Conservation (phyloP, 1,140 invertebrate genomes). For the Aphelenchoides fujianensis region DNA sequence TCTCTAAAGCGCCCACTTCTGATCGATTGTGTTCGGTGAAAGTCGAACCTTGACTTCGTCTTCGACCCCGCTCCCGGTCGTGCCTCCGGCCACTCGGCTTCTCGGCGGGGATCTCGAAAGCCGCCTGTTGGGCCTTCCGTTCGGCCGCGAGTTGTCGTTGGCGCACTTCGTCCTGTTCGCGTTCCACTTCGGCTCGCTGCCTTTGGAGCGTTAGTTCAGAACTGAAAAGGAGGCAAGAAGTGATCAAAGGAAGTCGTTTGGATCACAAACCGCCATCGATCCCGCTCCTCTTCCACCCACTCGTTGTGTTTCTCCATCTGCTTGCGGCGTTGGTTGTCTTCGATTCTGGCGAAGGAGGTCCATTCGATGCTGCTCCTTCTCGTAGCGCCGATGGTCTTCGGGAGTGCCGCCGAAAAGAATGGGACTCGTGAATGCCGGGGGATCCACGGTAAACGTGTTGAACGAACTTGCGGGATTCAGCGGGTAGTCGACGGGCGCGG, state of each 20-base stretch:
- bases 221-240: background rate
- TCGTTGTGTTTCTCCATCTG: slow-evolving; percentile 48
- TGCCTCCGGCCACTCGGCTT: background rate
- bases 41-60: slow-evolving; percentile 20
- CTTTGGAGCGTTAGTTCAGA: slow-evolving; percentile 25
- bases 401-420: background rate
- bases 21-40: background rate
- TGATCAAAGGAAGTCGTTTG: slow-evolving; percentile 11
- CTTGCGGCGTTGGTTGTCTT: slow-evolving; percentile 47
- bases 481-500: background rate
- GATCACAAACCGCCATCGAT: slow-evolving; percentile 46
- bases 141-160: slow-evolving; percentile 33
- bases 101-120: slow-evolving; percentile 24
- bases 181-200: slow-evolving; percentile 35
- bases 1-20: background rate
- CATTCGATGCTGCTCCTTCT: slow-evolving; percentile 45
- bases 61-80: slow-evolving; percentile 5
- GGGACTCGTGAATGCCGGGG: slow-evolving; percentile 7
- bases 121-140: slow-evolving; percentile 45
- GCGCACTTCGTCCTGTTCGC: slow-evolving; percentile 25
- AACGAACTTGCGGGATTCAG: slow-evolving; percentile 24
- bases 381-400: slow-evolving; percentile 23
- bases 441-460: slow-evolving; percentile 19
- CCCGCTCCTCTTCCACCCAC: slow-evolving; percentile 50
- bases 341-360: slow-evolving; percentile 50